Base-by-base conservation (phyloP, 2,113 vertebrate genomes). In the Dasyprocta punctata region DNA sequence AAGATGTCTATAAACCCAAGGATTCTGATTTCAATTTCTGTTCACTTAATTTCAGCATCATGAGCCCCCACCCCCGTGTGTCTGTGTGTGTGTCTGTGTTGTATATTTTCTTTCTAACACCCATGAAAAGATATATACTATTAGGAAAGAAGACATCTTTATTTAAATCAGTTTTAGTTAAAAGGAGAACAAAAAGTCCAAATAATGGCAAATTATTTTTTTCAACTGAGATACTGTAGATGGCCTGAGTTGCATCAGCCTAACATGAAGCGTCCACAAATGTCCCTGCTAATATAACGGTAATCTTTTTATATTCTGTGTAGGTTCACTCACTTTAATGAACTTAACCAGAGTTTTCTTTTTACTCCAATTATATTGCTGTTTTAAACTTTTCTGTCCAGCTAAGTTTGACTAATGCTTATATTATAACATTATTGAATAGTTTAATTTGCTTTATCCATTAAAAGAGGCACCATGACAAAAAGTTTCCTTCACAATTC, bases 121-220 rank as follows among this genome's bases (percentile, higher is more conserved):
- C 28, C 49, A 58, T 56, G 30, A 83, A 84, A 92, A 87, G 10
- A 58, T 77, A 71, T 1, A 11, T 63, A 52, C 63, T 63, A 81
- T 89, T 71, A 71, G 22, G 30, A 96, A 86, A 80, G 61, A 90
- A 85, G 13, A 28, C 9, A 60, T 84, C 11, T 80, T n/a, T 96
- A 80, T 38, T 81, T 87, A 95, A 87, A 56, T 4, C 22, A 67
- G 19, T 52, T 52, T 86, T 83, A 95, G 60, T 69, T 73, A 69
- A 95, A 96, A 94, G 77, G 7, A 90, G 94, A 94, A 33, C 12
- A 87, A 80, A 93, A 91, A 49, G 38, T 7, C n/a, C 86, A 94
- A 93, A 61, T 58, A 60, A 60, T 58, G 49, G 8, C 16, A 13
- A 44, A 17, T 33, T 93, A 19, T 56, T 56, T 47, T n/a, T 26